These are phyloP conservation scores for Luidia sarsii DNA, from an alignment of 53 echinoderm and acorn worm genomes.

Conservation along the genomic window DNA sequence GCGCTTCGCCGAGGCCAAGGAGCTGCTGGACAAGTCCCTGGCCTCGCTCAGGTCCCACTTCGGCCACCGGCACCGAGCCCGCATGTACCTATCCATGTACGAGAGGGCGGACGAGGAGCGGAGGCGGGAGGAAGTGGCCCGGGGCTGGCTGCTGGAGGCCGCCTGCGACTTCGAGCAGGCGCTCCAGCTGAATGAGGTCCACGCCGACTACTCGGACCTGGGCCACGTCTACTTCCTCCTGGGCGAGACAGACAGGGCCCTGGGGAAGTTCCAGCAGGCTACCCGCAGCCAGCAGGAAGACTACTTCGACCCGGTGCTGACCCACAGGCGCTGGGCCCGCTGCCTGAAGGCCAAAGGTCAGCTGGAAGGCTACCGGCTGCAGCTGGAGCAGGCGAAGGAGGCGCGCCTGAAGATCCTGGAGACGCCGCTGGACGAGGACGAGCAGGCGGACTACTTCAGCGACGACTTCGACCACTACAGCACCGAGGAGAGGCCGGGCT, in stretches of 20 bases:
- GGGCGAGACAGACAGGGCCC: conserved; percentile 49
- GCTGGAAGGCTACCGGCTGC: conserved; percentile 1
- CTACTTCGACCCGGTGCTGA: conserved; percentile 75
- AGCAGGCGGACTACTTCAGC: conserved; percentile 60
- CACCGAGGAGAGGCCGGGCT: conserved; percentile 46
- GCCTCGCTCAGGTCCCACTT: conserved; percentile 53
- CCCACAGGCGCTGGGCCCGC: conserved; percentile 73
- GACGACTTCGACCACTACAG: conserved; percentile 76
- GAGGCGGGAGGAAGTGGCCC: not conserved
- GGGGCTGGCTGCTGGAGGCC: conserved; percentile 53
- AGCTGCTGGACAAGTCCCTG: conserved; percentile 63
- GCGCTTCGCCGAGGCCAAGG: conserved; percentile 57
- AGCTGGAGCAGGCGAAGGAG: conserved; percentile 13
- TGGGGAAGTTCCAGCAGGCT: conserved; percentile 63
- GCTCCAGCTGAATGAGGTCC: conserved; percentile 54
- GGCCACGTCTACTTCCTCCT: conserved; percentile 67
- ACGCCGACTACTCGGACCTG: conserved; percentile 86
- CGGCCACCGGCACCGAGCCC: conserved; percentile 68
- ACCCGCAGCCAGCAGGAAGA: conserved; percentile 72
- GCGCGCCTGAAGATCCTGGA: conserved; percentile 24
- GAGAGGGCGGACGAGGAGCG: conserved; percentile 24
- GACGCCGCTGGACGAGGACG: conserved; percentile 58
- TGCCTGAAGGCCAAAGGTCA: conserved; percentile 53
- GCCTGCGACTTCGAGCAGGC: conserved; percentile 55
- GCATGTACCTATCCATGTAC: conserved; percentile 75